These are phyloP conservation scores for Tetranychus urticae DNA, from an alignment of 1,140 invertebrate species.

Conservation along the genomic window DNA sequence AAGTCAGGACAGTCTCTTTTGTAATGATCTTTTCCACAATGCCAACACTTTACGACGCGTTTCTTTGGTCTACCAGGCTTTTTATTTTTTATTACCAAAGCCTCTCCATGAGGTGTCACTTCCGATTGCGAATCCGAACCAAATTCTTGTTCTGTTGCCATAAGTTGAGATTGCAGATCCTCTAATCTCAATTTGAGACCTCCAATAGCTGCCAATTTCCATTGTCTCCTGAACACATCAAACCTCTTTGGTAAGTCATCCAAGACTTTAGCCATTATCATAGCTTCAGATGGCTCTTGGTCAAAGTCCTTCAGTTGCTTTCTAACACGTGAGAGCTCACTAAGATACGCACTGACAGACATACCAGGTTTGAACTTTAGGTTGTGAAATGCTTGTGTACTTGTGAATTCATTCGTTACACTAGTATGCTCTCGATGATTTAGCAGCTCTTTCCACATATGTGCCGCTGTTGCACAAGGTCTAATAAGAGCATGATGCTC, in stretches of 20 bases:
- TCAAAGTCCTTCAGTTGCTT: neutral
- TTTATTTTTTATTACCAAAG: too few species aligned
- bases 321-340: neutral
- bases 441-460: neutral
- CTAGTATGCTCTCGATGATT: neutral
- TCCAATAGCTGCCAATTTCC: neutral
- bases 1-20: too few species aligned
- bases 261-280: neutral
- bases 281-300: neutral
- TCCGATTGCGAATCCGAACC: neutral
- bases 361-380: neutral
- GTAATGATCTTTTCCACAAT: too few species aligned
- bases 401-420: neutral
- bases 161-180: neutral
- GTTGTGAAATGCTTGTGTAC: neutral
- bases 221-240: neutral
- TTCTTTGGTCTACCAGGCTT: too few species aligned
- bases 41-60: too few species aligned
- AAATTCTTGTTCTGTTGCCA: neutral
- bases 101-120: neutral
- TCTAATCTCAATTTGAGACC: neutral
- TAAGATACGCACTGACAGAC: neutral
- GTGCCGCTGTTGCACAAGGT: neutral
- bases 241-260: neutral
- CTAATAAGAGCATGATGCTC: neutral